Evolutionary conservation across 2,113 vertebrate genomes (phyloP).

Genomic region (Irena cyanogastra): DNA sequence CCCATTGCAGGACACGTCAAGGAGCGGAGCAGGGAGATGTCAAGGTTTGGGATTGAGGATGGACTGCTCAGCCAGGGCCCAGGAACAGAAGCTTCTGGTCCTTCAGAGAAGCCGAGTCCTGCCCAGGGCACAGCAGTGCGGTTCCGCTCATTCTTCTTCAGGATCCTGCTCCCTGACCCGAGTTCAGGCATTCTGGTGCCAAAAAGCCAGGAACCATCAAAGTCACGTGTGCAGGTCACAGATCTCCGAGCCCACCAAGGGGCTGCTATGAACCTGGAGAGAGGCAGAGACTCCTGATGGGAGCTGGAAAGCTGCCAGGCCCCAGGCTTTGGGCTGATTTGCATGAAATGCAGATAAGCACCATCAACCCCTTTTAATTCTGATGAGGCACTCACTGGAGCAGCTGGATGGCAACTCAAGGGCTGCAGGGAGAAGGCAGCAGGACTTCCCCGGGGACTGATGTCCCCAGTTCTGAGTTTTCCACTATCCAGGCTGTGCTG

Average conservation of each 20-base stretch:
- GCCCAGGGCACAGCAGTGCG: not conserved
- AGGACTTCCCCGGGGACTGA: not conserved
- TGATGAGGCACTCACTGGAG: not conserved
- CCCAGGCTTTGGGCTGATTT: not conserved
- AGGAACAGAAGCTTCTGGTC: not conserved
- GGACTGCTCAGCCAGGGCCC: not conserved
- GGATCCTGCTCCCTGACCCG: not conserved
- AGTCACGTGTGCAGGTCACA: not conserved
- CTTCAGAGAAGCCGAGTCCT: not conserved
- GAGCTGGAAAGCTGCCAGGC: not conserved
- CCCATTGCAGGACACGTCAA: rapidly evolving
- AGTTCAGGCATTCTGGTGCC: not conserved
- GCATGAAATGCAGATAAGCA: not conserved
- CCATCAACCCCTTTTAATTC: not conserved
- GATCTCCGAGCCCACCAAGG: not conserved
- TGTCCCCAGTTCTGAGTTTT: not conserved
- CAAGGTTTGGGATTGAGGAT: not conserved
- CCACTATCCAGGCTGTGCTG: not conserved
- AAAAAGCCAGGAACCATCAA: not conserved
- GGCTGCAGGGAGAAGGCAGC: not conserved
- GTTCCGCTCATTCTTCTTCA: not conserved
- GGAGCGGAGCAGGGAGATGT: not conserved
- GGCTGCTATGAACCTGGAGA: not conserved
- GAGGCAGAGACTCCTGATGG: not conserved
- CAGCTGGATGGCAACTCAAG: not conserved